A percentile compares a stretch with the other conserved stretches of the same genome.
phyloP scores from a whole-genome alignment of 2,888 invertebrate species.

The Ectemnius lituratus region DNA sequence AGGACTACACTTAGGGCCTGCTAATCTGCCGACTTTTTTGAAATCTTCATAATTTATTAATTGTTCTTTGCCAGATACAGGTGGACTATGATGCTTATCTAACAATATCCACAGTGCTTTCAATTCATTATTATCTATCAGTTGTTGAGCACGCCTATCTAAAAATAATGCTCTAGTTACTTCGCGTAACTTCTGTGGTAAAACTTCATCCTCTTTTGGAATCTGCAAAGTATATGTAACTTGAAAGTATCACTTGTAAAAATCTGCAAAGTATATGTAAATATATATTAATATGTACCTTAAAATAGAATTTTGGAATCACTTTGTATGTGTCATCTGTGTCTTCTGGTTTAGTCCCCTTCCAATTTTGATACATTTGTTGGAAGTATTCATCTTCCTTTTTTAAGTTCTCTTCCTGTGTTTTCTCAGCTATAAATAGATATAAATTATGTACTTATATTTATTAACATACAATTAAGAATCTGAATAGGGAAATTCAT shows the following conservation, averaged over 20 bases:
- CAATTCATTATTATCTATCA: slow-evolving; percentile 92
- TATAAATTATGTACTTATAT: slow-evolving; percentile 5
- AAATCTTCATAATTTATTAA: slow-evolving; percentile 92
- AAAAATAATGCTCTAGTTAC: slow-evolving; percentile 93
- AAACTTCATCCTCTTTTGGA: slow-evolving; percentile 87
- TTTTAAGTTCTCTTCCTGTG: slow-evolving; percentile 56
- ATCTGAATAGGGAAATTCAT: neutral
- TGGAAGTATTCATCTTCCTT: slow-evolving; percentile 80
- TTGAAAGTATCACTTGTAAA: too few relatives aligned
- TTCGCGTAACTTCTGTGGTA: slow-evolving; percentile 90
- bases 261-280: slow-evolving; percentile 73
- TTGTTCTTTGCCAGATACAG: slow-evolving; percentile 87
- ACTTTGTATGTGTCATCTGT: slow-evolving; percentile 80
- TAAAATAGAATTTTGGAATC: slow-evolving; percentile 88
- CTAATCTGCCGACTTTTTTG: slow-evolving; percentile 86
- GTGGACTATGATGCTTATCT: slow-evolving; percentile 89
- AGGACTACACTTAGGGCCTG: slow-evolving; percentile 85
- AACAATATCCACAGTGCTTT: slow-evolving; percentile 90
- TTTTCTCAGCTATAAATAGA: slow-evolving; percentile 48
- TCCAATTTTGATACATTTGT: slow-evolving; percentile 78
- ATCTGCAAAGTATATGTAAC: slow-evolving; percentile 73
- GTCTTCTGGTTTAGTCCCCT: slow-evolving; percentile 79
- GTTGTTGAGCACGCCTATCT: slow-evolving; percentile 89
- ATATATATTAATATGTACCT: slow-evolving; percentile 68
- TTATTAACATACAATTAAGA: slow-evolving; percentile 2